Conservation (phyloP, 35 echinoderm and acorn worm genomes). For the Apostichopus japonicus region DNA sequence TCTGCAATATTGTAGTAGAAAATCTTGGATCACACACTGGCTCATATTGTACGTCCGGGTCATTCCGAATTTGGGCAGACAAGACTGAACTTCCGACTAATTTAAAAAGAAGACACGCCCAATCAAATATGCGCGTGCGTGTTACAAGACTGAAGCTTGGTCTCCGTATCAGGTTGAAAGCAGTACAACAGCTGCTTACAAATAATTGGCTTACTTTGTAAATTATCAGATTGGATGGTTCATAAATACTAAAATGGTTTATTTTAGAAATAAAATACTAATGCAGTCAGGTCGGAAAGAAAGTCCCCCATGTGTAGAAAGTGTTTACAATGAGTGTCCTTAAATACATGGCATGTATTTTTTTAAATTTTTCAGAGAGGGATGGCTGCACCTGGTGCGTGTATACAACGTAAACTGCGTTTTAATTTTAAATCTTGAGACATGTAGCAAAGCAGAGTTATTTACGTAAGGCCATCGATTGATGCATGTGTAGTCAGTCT, state of each 20-base stretch:
- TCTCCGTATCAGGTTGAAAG: not conserved
- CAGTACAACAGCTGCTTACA: not conserved
- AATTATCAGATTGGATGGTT: not conserved
- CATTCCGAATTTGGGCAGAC: conserved; percentile 34
- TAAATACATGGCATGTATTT: not conserved
- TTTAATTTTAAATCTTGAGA: not conserved
- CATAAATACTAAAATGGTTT: conserved; percentile 35
- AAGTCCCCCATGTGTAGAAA: not conserved
- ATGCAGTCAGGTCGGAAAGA: not conserved
- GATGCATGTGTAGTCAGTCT: conserved; percentile 18
- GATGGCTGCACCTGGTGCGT: not conserved
- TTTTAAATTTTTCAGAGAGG: not conserved
- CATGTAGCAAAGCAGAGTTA: conserved; percentile 14
- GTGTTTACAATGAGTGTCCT: not conserved
- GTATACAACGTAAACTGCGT: not conserved
- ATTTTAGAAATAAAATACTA: conserved; percentile 10
- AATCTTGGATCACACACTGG: not conserved
- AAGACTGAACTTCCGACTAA: conserved; percentile 49
- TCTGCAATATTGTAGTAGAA: not conserved
- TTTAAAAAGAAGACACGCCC: conserved; percentile 50
- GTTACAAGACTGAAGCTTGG: not conserved
- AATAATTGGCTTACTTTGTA: not conserved
- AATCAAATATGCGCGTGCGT: not conserved
- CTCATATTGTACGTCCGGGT: conserved; percentile 7
- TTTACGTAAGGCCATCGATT: conserved; percentile 45